These are phyloP conservation scores for human DNA, from an alignment of 2,113 vertebrate species.

Conservation along the genomic window GRCh38 chr6:144995001-144995500, in stretches of 20 bases:
- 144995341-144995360: background rate
- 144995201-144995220: background rate
- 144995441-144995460: background rate
- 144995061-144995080: background rate
- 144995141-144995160: background rate
- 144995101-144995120: background rate
- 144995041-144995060: background rate
- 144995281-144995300: background rate
- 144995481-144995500: background rate
- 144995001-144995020: background rate
- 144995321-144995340: background rate
- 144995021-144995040: background rate
- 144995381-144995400: background rate
- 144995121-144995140: background rate
- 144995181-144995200: background rate
- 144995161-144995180: background rate
- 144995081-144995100: background rate
- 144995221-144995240: background rate
- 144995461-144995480: background rate
- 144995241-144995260: background rate
- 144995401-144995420: background rate
- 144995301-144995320: background rate
- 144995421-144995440: background rate
- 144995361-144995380: background rate
- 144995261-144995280: background rate